Evolutionary conservation across 2,888 invertebrate species (phyloP).

Genomic region (Platyscelio sp.): DNA sequence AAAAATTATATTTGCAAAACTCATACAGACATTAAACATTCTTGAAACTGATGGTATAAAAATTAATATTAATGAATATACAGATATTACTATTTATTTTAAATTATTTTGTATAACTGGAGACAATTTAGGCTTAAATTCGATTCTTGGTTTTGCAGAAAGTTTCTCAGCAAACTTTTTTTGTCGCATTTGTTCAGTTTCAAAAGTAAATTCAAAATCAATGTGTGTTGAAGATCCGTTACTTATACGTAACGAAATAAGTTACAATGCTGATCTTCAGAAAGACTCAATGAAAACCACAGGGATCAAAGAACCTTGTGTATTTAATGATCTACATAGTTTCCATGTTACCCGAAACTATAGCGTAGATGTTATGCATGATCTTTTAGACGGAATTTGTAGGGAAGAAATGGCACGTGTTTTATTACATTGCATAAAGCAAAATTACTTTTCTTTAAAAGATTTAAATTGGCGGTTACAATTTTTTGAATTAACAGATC

Average conservation of each 20-base stretch:
- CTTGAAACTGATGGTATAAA: conserved; percentile 16
- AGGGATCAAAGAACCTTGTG: conserved; percentile 13
- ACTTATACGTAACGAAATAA: conserved; percentile 15
- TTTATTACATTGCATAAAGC: not conserved
- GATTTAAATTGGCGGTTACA: conserved; percentile 25
- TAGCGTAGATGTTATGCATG: conserved; percentile 28
- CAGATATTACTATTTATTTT: conserved; percentile 10
- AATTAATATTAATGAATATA: not conserved
- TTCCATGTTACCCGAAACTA: conserved; percentile 21
- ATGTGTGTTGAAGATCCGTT: conserved; percentile 27
- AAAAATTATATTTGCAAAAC: conserved; percentile 7
- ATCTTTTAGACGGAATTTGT: conserved; percentile 18
- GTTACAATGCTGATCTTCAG: conserved; percentile 7
- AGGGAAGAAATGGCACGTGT: conserved; percentile 7
- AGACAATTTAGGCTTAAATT: conserved; percentile 17
- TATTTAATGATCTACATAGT: not conserved
- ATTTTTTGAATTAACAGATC: conserved; percentile 24
- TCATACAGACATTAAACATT: not conserved
- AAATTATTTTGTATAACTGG: conserved; percentile 15
- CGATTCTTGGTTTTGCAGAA: conserved; percentile 9
- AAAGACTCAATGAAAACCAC: not conserved
- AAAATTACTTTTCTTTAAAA: conserved; percentile 10
- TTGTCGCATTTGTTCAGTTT: conserved; percentile 3
- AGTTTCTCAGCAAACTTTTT: conserved; percentile 18
- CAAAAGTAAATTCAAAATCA: conserved; percentile 1